Conservation (phyloP, 2,888 invertebrate genomes). For the Tethea ocularis region DNA sequence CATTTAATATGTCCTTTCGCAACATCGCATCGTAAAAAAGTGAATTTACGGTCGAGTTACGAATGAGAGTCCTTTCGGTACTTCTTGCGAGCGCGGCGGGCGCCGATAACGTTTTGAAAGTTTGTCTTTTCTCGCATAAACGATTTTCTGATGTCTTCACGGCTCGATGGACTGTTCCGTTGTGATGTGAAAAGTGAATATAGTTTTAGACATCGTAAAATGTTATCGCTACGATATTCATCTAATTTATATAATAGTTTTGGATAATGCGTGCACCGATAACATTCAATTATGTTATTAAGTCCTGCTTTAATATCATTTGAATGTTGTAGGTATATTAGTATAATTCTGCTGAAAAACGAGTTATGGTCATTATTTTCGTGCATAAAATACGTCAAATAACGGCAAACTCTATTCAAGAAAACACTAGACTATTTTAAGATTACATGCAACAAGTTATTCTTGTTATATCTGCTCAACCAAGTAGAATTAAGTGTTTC, state of each 20-base stretch:
- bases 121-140: constrained; percentile 7
- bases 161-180: neutral
- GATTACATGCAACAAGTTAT: neutral
- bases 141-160: constrained; percentile 6
- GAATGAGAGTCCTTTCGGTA: constrained; percentile 37
- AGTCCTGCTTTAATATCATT: too few species aligned
- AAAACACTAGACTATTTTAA: neutral
- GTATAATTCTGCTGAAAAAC: too few species aligned
- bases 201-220: neutral
- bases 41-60: constrained; percentile 49
- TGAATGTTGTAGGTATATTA: too few species aligned
- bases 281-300: too few species aligned
- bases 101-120: constrained; percentile 5
- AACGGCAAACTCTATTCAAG: neutral
- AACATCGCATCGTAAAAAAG: constrained; percentile 56
- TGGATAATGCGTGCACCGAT: too few species aligned
- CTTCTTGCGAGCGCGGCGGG: constrained; percentile 11
- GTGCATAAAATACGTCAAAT: too few species aligned
- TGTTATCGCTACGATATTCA: neutral
- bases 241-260: neutral
- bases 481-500: neutral
- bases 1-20: constrained; percentile 68
- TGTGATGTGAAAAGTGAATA: constrained; percentile 1
- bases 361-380: too few species aligned
- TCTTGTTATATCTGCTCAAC: neutral